Percentiles rank a stretch among this genome's conserved stretches.
Evolutionary conservation across 2,797 vertebrate species (phyloP).

Genomic region (Picus viridis): DNA sequence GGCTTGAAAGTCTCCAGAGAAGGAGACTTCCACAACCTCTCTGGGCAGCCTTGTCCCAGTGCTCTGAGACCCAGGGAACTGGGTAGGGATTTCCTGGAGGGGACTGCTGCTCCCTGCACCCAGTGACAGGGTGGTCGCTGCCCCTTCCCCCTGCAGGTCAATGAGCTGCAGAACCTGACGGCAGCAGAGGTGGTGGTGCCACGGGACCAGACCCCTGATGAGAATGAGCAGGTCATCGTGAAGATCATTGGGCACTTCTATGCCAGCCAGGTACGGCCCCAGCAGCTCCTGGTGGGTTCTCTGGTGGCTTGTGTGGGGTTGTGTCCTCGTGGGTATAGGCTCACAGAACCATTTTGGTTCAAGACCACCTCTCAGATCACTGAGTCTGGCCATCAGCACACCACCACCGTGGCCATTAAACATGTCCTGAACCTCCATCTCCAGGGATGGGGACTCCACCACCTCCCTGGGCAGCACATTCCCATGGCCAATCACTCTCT

Average conservation of each 20-base stretch:
- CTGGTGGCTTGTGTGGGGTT: background rate
- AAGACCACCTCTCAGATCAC: too few relatives aligned
- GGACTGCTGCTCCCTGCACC: fast-evolving
- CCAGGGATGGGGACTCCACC: too few relatives aligned
- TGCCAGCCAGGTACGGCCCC: slow-evolving; percentile 88
- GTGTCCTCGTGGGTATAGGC: fast-evolving
- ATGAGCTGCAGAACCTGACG: slow-evolving; percentile 94
- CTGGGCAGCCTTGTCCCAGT: too few relatives aligned
- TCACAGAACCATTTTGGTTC: too few relatives aligned
- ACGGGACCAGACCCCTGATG: slow-evolving; percentile 92
- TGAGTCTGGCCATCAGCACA: too few relatives aligned
- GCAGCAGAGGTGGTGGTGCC: slow-evolving; percentile 96
- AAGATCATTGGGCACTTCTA: slow-evolving; percentile 99
- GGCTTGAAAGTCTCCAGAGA: too few relatives aligned
- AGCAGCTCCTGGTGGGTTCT: background rate
- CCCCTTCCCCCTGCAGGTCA: slow-evolving; percentile 79
- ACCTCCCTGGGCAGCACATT: too few relatives aligned
- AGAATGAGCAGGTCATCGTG: slow-evolving; percentile 94
- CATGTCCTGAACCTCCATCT: too few relatives aligned
- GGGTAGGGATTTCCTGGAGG: fast-evolving
- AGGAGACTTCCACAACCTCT: too few relatives aligned
- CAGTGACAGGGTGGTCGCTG: fast-evolving
- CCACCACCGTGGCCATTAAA: too few relatives aligned
- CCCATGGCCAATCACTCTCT: too few relatives aligned
- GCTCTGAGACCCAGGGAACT: fast-evolving